Percentiles rank a stretch among this genome's conserved stretches.
Conservation (phyloP, 2,113 vertebrate species). For the Climacteris rufus region DNA sequence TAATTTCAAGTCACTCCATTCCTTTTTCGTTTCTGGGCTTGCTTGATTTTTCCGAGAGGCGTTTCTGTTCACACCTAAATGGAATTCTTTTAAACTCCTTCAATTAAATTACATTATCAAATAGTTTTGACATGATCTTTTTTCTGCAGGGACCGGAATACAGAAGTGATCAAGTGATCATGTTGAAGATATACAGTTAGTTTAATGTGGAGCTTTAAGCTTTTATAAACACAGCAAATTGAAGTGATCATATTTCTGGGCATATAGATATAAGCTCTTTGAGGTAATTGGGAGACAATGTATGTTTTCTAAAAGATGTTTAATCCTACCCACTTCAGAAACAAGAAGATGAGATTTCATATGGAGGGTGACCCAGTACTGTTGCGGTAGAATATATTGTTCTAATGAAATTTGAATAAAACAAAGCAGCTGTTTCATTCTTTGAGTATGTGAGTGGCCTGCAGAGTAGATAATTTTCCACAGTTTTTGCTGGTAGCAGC, state of each 20-base stretch:
- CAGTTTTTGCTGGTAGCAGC: not conserved
- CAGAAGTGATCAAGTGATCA: not conserved
- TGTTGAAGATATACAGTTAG: fast-evolving
- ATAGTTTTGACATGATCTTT: not conserved
- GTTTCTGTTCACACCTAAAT: not conserved
- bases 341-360: not conserved
- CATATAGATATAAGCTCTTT: not conserved
- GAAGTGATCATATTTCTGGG: not conserved
- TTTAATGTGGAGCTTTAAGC: not conserved
- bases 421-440: not conserved
- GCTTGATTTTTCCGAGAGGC: not conserved
- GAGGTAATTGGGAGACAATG: not conserved
- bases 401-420: not conserved
- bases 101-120: not conserved
- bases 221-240: not conserved
- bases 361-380: not conserved
- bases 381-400: not conserved
- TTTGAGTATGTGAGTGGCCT: not conserved
- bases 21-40: not conserved
- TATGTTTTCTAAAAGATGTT: not conserved
- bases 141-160: not conserved
- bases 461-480: not conserved
- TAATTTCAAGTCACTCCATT: not conserved
- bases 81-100: not conserved
- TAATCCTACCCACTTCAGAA: not conserved